phyloP scores from a whole-genome alignment of 2,888 invertebrate genomes.

The Stenolophus ochropezus region DNA sequence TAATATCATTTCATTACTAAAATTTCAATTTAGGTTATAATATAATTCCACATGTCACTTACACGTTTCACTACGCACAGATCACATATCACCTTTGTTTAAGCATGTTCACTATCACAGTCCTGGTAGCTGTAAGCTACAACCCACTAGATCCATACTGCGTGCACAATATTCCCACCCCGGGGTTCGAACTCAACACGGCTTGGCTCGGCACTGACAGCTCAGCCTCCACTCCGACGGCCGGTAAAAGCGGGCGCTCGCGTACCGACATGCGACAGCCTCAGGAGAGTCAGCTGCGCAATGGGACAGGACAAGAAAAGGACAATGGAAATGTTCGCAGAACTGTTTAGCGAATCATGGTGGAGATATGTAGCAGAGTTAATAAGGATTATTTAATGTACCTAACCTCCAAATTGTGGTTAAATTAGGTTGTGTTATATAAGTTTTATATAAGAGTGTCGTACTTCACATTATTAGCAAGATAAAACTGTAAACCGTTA shows the following conservation, averaged over 20 bases:
- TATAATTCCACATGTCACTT: not conserved
- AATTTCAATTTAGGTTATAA: too few relatives aligned
- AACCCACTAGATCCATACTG: slow-evolving; percentile 8
- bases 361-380: not conserved
- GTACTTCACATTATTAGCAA: too few relatives aligned
- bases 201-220: slow-evolving; percentile 4
- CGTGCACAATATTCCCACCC: not conserved
- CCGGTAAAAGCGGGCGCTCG: not conserved
- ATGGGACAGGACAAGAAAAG: not conserved
- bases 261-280: not conserved
- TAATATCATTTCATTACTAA: too few relatives aligned
- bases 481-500: too few relatives aligned
- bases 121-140: not conserved
- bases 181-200: slow-evolving; percentile 12
- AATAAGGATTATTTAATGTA: too few relatives aligned
- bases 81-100: not conserved
- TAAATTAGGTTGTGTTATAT: too few relatives aligned
- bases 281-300: slow-evolving; percentile 15
- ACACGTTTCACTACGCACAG: not conserved
- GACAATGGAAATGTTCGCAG: not conserved
- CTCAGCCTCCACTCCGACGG: not conserved
- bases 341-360: too few relatives aligned
- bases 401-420: too few relatives aligned
- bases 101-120: not conserved
- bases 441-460: too few relatives aligned